These are phyloP conservation scores for Tympanuchus pallidicinctus DNA, from an alignment of 2,113 vertebrate genomes.

Conservation along the genomic window DNA sequence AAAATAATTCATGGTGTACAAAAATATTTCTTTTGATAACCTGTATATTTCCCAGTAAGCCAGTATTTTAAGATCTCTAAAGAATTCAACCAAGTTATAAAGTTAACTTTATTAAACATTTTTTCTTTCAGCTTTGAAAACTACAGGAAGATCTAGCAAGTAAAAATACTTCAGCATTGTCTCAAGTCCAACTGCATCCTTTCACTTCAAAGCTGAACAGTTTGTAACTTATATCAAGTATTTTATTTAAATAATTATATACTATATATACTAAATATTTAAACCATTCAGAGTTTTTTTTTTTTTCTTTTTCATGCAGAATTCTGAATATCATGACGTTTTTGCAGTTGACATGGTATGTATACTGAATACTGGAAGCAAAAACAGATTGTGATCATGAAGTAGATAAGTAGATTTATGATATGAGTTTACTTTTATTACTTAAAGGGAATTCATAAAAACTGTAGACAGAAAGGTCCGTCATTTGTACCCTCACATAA, in stretches of 20 bases:
- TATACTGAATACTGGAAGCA: neutral
- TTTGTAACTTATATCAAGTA: neutral
- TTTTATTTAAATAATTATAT: neutral
- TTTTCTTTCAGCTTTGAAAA: slow-evolving; percentile 20
- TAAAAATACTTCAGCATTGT: neutral
- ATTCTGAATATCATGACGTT: neutral
- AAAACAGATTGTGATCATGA: neutral
- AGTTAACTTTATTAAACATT: neutral
- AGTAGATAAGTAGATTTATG: neutral
- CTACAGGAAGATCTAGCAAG: neutral
- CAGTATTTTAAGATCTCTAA: neutral
- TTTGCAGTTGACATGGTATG: neutral
- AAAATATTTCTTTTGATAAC: neutral
- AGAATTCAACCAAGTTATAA: slow-evolving; percentile 13
- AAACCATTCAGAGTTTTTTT: slow-evolving; percentile 53
- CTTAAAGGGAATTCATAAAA: neutral
- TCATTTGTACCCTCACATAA: neutral
- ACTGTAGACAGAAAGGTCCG: neutral
- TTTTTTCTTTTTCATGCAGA: neutral
- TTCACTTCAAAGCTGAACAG: neutral
- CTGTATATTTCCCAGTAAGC: neutral
- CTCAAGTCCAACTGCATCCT: neutral
- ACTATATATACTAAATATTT: neutral
- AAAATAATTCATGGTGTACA: neutral
- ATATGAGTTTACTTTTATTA: neutral